phyloP scores from a whole-genome alignment of 2,888 invertebrate species.

The Iselma pallidipennis region DNA sequence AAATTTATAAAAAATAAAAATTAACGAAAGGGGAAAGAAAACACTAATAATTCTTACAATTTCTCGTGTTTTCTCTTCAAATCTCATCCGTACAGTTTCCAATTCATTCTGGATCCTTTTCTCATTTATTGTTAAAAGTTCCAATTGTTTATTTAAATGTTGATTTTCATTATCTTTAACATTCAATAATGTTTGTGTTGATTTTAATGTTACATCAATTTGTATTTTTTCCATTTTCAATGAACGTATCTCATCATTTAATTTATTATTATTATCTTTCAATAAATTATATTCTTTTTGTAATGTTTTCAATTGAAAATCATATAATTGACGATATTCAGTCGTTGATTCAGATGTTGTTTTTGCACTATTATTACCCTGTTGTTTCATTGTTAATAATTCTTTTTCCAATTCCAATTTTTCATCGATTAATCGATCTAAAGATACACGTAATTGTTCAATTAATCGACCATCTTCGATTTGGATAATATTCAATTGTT shows the following conservation, averaged over 20 bases:
- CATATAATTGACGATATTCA: conserved; percentile 4
- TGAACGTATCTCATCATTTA: background rate
- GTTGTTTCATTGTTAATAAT: conserved; percentile 60
- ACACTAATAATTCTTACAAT: background rate
- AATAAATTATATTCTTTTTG: conserved; percentile 1
- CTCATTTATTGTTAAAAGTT: background rate
- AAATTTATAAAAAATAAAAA: conserved; percentile 15
- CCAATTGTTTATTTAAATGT: background rate
- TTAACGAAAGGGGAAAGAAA: background rate
- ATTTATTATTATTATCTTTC: background rate
- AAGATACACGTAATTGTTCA: conserved; percentile 65
- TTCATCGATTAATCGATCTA: conserved; percentile 67
- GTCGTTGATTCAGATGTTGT: conserved; percentile 6
- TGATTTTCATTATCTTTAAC: background rate
- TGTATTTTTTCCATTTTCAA: conserved; percentile 3
- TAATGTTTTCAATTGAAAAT: conserved; percentile 6
- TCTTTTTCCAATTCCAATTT: conserved; percentile 67
- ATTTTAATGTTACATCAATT: conserved; percentile 7
- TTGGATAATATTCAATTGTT: conserved; percentile 48
- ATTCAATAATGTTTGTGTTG: background rate
- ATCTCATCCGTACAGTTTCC: background rate
- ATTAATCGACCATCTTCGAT: conserved; percentile 70
- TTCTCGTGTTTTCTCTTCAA: conserved; percentile 11
- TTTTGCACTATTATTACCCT: conserved; percentile 46
- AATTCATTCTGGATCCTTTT: background rate